Evolutionary conservation across 2,113 vertebrate genomes (phyloP).

Genomic region (Ahaetulla prasina): DNA sequence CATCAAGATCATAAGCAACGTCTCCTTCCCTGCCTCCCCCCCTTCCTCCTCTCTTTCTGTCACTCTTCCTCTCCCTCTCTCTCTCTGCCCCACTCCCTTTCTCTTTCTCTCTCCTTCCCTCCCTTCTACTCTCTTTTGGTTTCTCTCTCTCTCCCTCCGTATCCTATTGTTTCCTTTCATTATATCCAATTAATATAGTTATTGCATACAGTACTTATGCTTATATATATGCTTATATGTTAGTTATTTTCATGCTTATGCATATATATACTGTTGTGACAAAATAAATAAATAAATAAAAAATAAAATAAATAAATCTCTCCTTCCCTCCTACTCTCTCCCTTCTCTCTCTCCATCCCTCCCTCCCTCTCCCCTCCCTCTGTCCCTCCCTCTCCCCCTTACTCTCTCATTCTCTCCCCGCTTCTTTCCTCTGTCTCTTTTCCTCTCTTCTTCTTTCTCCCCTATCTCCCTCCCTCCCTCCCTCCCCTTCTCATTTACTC

Average conservation of each 20-base stretch:
- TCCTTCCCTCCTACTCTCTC: not conserved
- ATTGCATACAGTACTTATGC: no score
- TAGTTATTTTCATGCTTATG: no score
- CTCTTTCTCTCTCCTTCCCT: not conserved
- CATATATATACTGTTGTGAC: no score
- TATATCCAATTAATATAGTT: no score
- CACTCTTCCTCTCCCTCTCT: not conserved
- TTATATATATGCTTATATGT: no score
- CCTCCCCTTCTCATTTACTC: not conserved
- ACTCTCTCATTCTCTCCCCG: no score
- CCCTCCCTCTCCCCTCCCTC: not conserved
- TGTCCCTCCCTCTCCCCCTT: not conserved
- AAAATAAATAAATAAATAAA: no score
- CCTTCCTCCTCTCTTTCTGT: not conserved
- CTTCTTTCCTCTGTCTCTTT: not conserved
- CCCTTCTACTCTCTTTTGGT: not conserved
- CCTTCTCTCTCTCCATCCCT: no score
- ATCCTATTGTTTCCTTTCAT: no score
- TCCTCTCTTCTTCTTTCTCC: not conserved
- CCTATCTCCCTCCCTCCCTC: not conserved
- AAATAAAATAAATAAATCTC: no score
- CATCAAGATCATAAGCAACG: not conserved
- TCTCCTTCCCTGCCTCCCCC: not conserved
- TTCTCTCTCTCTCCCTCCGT: accelerated
- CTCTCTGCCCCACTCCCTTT: not conserved